Percentiles rank a stretch among this genome's conserved stretches.
These are phyloP conservation scores for Coregonus clupeaformis DNA, from an alignment of 2,113 vertebrate genomes.

Conservation along the genomic window DNA sequence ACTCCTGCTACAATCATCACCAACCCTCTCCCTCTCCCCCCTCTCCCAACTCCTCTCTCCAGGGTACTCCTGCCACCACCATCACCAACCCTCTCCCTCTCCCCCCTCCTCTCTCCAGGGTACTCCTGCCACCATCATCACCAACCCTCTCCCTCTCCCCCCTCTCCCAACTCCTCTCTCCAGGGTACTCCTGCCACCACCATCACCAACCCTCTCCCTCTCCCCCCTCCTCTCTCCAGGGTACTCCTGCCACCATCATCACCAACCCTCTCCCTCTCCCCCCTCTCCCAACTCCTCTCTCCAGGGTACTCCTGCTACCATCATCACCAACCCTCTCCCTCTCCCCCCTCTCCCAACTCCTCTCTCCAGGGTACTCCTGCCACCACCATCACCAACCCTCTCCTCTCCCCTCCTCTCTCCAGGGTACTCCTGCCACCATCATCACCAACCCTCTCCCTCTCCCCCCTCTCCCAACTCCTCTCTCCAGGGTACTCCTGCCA, in stretches of 20 bases:
- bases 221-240: slow-evolving; percentile 73
- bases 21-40: slow-evolving; percentile 24
- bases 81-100: background rate
- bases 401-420: background rate
- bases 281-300: background rate
- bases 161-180: background rate
- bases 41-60: background rate
- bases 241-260: slow-evolving; percentile 55
- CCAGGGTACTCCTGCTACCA: background rate
- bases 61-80: no score
- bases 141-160: slow-evolving; percentile 24
- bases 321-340: background rate
- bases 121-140: slow-evolving; percentile 53
- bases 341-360: slow-evolving; percentile 14
- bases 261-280: slow-evolving; percentile 24
- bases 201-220: background rate
- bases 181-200: background rate
- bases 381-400: background rate
- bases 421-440: no score
- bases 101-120: slow-evolving; percentile 72
- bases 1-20: no score
- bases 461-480: background rate
- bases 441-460: background rate
- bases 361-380: slow-evolving; percentile 77
- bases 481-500: no score